Evolutionary conservation across 2,113 vertebrate genomes (phyloP), one percentile per base, ranked within the genome.

Genomic region (Tetraodon nigroviridis): DNA sequence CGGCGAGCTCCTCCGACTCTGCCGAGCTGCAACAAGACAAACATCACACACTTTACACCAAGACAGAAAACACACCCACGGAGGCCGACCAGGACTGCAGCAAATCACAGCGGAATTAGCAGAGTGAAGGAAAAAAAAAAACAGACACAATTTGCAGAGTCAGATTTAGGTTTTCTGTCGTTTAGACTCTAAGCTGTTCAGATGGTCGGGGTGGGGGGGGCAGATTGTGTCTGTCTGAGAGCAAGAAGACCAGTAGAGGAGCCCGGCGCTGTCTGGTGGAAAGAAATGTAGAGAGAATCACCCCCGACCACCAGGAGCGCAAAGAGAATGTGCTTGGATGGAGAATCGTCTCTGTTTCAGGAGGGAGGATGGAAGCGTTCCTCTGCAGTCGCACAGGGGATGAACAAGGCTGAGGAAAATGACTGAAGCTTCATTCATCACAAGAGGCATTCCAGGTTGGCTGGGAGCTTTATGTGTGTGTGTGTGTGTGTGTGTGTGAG

Each of bases 1-100:
- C 94, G 15, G 96, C 96, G 62, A 98, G 85, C 81, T 98, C 97
- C 86, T 98, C 94, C 0, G 96, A 97, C 77, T 98, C 97, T 4
- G 93, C 93, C 55, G 97, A 99, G 87, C 97, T 99, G 58, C 52
- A 90, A 87, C 56, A 79, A 51, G 69, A 84, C 24, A 46, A 21
- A 73, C 22, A 58, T 77, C 32, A 72, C 51, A 40, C 6, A 22
- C 51, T 58, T 20, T 21, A 64, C 8, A 32, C n/a, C 57, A 51
- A 46, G 44, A 11, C 32, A 37, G 49, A 44, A 57, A 22, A 12
- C 1, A 53, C 40, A 52, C 32, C 45, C 13, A 19, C 24, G 58
- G 58, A 56, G 27, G 48, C 29, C 58, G 52, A 51, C 55, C 48
- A 52, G 52, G 19, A 13, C 8, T 49, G 42, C 21, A 58, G 12